Percentiles rank a stretch among this genome's conserved stretches.
phyloP scores from a whole-genome alignment of 2,113 vertebrate species.

The Symphodus melops region DNA sequence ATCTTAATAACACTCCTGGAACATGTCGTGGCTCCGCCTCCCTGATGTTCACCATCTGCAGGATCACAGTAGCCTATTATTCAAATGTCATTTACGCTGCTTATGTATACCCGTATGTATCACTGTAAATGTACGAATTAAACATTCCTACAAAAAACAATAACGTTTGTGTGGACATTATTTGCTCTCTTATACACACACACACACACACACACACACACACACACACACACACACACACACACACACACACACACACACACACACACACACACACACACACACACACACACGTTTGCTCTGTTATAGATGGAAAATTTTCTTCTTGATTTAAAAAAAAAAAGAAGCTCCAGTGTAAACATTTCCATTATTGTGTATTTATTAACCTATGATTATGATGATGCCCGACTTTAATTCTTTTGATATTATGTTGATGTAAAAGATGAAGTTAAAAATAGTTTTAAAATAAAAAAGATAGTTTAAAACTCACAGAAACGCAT shows the following conservation, averaged over 20 bases:
- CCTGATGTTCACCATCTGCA: slow-evolving; percentile 35
- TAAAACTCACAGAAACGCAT: too few relatives aligned
- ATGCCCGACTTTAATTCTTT: too few relatives aligned
- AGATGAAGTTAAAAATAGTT: too few relatives aligned
- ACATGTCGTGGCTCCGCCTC: slow-evolving; percentile 22
- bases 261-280: background rate
- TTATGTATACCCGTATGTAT: slow-evolving; percentile 21
- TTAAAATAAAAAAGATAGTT: too few relatives aligned
- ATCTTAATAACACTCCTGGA: background rate
- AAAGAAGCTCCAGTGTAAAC: too few relatives aligned
- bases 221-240: too few relatives aligned
- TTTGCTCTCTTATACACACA: background rate
- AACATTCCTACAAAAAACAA: slow-evolving; percentile 39
- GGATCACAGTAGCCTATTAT: slow-evolving; percentile 62
- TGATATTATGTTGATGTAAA: too few relatives aligned
- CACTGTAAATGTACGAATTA: slow-evolving; percentile 67
- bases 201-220: background rate
- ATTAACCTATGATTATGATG: too few relatives aligned
- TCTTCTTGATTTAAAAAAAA: too few relatives aligned
- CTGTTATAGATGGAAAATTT: too few relatives aligned
- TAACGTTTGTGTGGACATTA: background rate
- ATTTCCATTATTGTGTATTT: too few relatives aligned
- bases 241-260: background rate
- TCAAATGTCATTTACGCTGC: slow-evolving; percentile 61
- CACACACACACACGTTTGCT: background rate